Conservation (phyloP, 2,797 vertebrate genomes). For the Dermochelys coriacea region DNA sequence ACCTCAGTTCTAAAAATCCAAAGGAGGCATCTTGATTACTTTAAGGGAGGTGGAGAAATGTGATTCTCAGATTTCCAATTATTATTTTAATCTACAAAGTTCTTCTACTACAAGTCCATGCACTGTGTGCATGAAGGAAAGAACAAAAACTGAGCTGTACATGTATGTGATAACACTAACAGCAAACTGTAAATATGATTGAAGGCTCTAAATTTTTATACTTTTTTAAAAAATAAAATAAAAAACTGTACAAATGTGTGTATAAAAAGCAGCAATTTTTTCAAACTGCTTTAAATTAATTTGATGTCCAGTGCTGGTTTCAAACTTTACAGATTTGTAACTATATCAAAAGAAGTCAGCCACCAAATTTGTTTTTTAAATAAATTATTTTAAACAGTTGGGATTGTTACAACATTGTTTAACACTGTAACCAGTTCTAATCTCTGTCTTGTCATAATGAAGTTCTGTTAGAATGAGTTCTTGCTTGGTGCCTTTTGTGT, state of each 20-base stretch:
- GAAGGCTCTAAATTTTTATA: conserved; percentile 84
- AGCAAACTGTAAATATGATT: conserved; percentile 81
- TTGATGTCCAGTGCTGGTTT: conserved; percentile 63
- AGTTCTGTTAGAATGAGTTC: conserved; percentile 69
- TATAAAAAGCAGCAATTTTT: conserved; percentile 71
- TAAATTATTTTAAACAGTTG: conserved; percentile 71
- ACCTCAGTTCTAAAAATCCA: neutral
- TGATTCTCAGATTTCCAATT: conserved; percentile 33
- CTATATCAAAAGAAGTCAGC: conserved; percentile 40
- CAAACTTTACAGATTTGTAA: conserved; percentile 70
- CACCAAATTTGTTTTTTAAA: conserved; percentile 73
- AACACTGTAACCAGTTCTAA: conserved; percentile 70
- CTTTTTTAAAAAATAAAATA: conserved; percentile 80
- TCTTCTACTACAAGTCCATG: conserved; percentile 67
- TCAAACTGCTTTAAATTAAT: conserved; percentile 69
- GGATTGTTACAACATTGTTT: conserved; percentile 67
- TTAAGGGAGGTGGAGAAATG: neutral
- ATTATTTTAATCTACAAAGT: conserved; percentile 44
- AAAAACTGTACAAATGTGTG: conserved; percentile 73
- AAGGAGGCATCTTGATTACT: neutral
- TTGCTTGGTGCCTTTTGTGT: conserved; percentile 74
- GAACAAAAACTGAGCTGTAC: conserved; percentile 53
- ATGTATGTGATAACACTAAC: conserved; percentile 77
- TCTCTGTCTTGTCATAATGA: conserved; percentile 71
- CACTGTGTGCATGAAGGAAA: conserved; percentile 75